Evolutionary conservation across 1,140 invertebrate genomes (phyloP), one percentile per base, ranked within the genome.

Genomic region (Drosophila subobscura): DNA sequence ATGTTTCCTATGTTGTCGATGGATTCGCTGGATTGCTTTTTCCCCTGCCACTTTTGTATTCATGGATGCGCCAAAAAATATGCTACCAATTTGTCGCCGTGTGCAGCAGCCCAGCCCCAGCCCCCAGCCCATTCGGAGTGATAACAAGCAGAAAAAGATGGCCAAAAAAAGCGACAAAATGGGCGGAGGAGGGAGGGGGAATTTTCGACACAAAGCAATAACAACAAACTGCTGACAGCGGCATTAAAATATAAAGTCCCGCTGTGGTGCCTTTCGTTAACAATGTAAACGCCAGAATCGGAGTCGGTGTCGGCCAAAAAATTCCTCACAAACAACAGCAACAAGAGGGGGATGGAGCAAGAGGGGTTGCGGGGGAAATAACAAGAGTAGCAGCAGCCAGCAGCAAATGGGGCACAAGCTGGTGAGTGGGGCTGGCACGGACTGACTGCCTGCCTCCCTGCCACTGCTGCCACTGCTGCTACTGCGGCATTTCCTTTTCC

Each of bases 11-110:
- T 85, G 59, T 55, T 57, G 65, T 79, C 66, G 71, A 57, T 64
- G 70, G 47, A 63, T 73, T 53, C 56, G 50, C 55, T 55, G 61
- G 68, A 65, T 64, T 64, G 58, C 61, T 50, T 54, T 27, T 77
- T 77, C 68, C 68, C 61, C 42, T 65, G 45, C 59, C 72, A 72
- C 61, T 74, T 63, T 67, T 63, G 66, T 76, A 86, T 86, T 86
- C 83, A 88, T 86, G 77, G 76, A 86, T 86, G 78, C 83, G 71
- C 78, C 72, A 83, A 88, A 89, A 88, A 88, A 88, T 88, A 88
- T 88, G 83, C 78, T 88, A 79, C 83, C 83, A 88, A 89, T 89
- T 88, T 88, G 83, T 88, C 83, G 79, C 83, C 83, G 83, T 88
- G 84, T 75, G 68, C 81, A 63, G 65, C 42, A 46, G 54, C 54